Base-by-base conservation (phyloP, 2,113 vertebrate genomes). In the Collichthys lucidus region DNA sequence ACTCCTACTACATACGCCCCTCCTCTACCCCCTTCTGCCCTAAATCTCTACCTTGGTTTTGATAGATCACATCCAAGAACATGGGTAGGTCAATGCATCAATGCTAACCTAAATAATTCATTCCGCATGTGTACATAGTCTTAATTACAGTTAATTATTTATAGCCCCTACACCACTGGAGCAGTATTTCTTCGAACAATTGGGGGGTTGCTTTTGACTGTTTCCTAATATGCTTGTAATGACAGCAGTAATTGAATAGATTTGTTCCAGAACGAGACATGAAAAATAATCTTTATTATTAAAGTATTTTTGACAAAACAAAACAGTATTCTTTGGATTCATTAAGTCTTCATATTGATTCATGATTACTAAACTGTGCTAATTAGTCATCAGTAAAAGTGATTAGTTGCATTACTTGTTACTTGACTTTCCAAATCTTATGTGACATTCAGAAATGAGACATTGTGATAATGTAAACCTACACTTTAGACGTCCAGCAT, bases 81-180 rank as follows among this genome's bases (percentile, higher is more conserved):
- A 89, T 77, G 72, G 85, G 79, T 83, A 90, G 93, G 92, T 91
- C 92, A 88, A 89, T 93, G 89, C 91, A 94, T 94, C 92, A 92
- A 76, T 78, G 88, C 80, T 74, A 67, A 88, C 31, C 77, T 95
- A 80, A 92, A 92, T 92, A 91, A 94, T 94, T 92, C 7, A 93
- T 94, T 85, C 82, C 88, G 90, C 88, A 89, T 92, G 90, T 94
- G 89, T 93, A 91, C 92, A 89, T 91, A 92, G 81, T 90, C 91
- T 94, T 93, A 94, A 93, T 94, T 93, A 91, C 83, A 83, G 82
- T 94, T 90, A 90, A 92, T 92, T 93, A 94, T 93, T 93, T 81
- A 94, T 90, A 77, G 65, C 61, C 69, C 56, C 67, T 86, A 88
- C 80, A 77, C 59, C 83, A 84, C 49, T 74, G 50, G 75, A 86